A percentile compares a stretch with the other conserved stretches of the same genome.
Evolutionary conservation across 2,113 vertebrate genomes (phyloP).

Genomic region (Scomber colias): DNA sequence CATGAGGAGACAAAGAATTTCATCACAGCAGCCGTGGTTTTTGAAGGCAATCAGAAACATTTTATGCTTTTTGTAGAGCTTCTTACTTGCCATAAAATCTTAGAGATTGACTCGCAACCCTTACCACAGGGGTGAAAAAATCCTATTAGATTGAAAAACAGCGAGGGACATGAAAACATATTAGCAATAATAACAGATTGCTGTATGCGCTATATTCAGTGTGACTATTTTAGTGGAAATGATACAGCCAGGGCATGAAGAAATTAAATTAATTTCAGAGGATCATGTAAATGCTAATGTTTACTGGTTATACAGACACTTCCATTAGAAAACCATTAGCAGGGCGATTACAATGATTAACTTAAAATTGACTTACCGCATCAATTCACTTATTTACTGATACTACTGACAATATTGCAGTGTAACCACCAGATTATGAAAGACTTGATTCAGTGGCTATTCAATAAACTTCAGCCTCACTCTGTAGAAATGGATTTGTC

Average conservation of each 20-base stretch:
- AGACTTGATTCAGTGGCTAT: background rate
- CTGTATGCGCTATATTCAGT: conserved; percentile 34
- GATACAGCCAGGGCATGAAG: conserved; percentile 18
- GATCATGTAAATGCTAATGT: conserved; percentile 61
- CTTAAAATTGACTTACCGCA: conserved; percentile 39
- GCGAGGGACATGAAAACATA: conserved; percentile 58
- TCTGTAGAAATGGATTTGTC: conserved; percentile 8
- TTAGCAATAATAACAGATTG: conserved; percentile 57
- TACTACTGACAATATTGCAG: conserved; percentile 15
- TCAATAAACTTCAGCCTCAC: conserved; percentile 19
- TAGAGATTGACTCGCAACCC: conserved; percentile 63
- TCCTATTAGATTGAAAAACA: conserved; percentile 68
- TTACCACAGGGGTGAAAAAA: conserved; percentile 47
- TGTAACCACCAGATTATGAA: conserved; percentile 19
- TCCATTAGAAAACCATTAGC: conserved; percentile 66
- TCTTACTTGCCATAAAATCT: conserved; percentile 73
- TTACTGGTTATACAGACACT: conserved; percentile 57
- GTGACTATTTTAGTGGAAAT: conserved; percentile 50
- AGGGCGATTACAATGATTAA: conserved; percentile 53
- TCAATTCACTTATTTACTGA: conserved; percentile 40
- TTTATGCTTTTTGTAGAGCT: conserved; percentile 61
- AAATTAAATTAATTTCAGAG: conserved; percentile 45
- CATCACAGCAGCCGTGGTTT: conserved; percentile 45
- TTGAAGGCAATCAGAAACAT: conserved; percentile 69
- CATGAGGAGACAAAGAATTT: conserved; percentile 68